phyloP scores from a whole-genome alignment of 2,888 invertebrate genomes.

The Cephus spinipes region DNA sequence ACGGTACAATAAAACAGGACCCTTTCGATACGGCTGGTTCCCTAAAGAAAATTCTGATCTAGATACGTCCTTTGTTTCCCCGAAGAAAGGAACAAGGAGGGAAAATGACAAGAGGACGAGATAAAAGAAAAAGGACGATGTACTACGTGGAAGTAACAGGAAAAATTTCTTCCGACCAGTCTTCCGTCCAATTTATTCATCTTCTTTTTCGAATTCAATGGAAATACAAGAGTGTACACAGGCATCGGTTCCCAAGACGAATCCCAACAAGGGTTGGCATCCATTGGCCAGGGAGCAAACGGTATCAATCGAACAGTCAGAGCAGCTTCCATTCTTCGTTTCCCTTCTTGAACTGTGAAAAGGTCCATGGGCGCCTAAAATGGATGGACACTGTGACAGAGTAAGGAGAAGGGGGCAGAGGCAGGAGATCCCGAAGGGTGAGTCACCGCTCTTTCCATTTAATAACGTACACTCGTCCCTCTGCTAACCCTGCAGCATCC shows the following conservation, averaged over 20 bases:
- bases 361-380: too few species aligned
- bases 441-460: not conserved
- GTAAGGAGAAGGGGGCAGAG: too few species aligned
- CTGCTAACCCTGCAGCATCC: not conserved
- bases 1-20: not conserved
- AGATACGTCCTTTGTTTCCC: not conserved
- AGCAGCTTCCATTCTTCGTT: not conserved
- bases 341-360: too few species aligned
- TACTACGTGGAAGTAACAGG: not conserved
- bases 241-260: not conserved
- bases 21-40: not conserved
- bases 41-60: not conserved
- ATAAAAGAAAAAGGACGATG: not conserved
- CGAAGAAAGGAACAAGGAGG: not conserved
- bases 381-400: too few species aligned
- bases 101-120: not conserved
- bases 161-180: not conserved
- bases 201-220: not conserved
- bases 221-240: not conserved
- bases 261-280: not conserved
- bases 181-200: not conserved
- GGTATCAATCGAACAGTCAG: slow-evolving; percentile 7
- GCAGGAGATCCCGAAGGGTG: too few species aligned
- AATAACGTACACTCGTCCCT: slow-evolving; percentile 1
- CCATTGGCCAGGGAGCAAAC: not conserved